Evolutionary conservation across 1,140 invertebrate genomes (phyloP), one percentile per base, ranked within the genome.

Genomic region (Macrocentrus cingulum): DNA sequence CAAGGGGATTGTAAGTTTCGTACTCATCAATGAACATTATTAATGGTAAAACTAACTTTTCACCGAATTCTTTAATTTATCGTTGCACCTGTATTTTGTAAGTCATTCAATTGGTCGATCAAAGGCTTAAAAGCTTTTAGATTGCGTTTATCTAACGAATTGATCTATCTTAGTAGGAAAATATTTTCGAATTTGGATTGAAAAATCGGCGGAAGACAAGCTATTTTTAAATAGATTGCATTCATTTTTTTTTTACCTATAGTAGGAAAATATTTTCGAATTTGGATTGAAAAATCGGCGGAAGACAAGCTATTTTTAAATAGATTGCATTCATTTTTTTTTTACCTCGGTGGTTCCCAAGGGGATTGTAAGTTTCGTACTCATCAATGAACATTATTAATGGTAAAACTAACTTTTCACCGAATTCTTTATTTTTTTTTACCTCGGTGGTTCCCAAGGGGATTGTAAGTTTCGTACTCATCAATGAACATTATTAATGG

Each of bases 231-330:
- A 34, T 55, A 44, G n/a, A 45, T 11, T 4, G 52, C 41, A 25
- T n/a, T n/a, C n/a, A n/a, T n/a, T n/a, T n/a, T n/a, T n/a, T n/a
- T n/a, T n/a, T n/a, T n/a, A n/a, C n/a, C n/a, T n/a, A n/a, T 44
- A 59, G 42, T 37, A 69, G 53, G 65, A 67, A 75, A 51, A 74
- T 71, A 49, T 66, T 64, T 22, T 65, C 44, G 15, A 69, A 25
- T 59, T 62, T 56, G 7, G 58, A 62, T 15, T 39, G 36, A 44
- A 53, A 51, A 34, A 65, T 19, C 13, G 58, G 50, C 49, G 68
- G 67, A 8, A 72, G 41, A 55, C 63, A 66, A 7, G 65, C 48
- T n/a, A 72, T 58, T 29, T 53, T 20, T 13, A 45, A 2, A 34
- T 55, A 44, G n/a, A 45, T 11, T 4, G 52, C 41, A 25, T n/a